Base-by-base conservation (phyloP, 2,797 vertebrate species). In the Xenops minutus region DNA sequence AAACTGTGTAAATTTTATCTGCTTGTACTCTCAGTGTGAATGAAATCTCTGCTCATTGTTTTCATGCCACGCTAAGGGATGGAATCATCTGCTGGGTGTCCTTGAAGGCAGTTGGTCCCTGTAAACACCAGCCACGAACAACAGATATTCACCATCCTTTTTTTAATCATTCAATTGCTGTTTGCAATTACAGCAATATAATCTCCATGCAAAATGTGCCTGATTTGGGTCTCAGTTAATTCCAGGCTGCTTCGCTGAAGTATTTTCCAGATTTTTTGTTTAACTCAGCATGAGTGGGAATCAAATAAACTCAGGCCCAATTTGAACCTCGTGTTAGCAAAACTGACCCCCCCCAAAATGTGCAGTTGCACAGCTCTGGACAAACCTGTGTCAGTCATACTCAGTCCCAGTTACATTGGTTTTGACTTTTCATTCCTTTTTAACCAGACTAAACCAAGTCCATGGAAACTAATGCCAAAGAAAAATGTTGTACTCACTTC, bases 391-490 rank as follows among this genome's bases (percentile, higher is more conserved):
- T 80, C 15, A 2, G 54, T 77, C 55, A 84, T 81, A n/a, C n/a
- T 86, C 11, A 44, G 76, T 92, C 74, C 76, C 20, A 67, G 49
- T 74, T 1, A 59, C 27, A 49, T 64, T 82, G 24, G 61, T 56
- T 79, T 55, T 37, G 64, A 92, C 49, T 92, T 89, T 81, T 91
- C 56, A 73, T 92, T 81, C 81, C 29, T 78, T 90, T 93, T 93
- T 85, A 76, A 94, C 67, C 34, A 77, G 90, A 77, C 14, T 59
- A 91, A 77, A 44, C 34, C 37, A 82, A 72, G 22, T 14, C 41
- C 41, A 55, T 7, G 14, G 74, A 92, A 90, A 82, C 9, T 16
- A 67, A 87, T 22, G 83, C 8, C 1, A 3, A 71, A 85, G 56
- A 56, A 92, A 85, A 92, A 86, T 3, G 12, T 34, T 90, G 39